These are phyloP conservation scores for Prorops nasuta DNA, from an alignment of 1,140 invertebrate species.

Conservation along the genomic window DNA sequence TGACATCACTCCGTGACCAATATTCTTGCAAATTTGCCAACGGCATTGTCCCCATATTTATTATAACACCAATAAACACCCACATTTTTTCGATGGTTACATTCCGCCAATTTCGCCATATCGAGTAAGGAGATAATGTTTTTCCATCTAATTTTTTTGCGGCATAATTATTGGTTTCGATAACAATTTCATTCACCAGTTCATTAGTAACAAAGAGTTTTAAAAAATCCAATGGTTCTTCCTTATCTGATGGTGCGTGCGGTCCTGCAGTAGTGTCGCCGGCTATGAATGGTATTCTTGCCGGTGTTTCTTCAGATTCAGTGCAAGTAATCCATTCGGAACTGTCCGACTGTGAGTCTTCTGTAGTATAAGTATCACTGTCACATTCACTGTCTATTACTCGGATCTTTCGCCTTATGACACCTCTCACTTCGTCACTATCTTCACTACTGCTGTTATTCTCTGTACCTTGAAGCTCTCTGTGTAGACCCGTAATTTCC, in stretches of 20 bases:
- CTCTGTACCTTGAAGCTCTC: slow-evolving; percentile 8
- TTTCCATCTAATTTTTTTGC: slow-evolving; percentile 4
- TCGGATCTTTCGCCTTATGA: slow-evolving; percentile 12
- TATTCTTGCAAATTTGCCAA: slow-evolving; percentile 13
- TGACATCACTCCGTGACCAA: slow-evolving; percentile 1
- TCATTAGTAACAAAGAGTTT: slow-evolving; percentile 16
- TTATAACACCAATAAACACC: slow-evolving; percentile 13
- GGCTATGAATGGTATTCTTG: slow-evolving; percentile 13
- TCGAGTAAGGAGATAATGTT: slow-evolving; percentile 8
- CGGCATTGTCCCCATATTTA: slow-evolving; percentile 2
- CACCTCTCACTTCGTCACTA: slow-evolving; percentile 8
- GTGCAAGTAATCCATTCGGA: slow-evolving; percentile 9
- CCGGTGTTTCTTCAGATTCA: slow-evolving; percentile 12
- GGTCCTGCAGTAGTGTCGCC: slow-evolving; percentile 13
- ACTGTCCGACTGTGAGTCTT: slow-evolving; percentile 10
- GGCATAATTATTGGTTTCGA: slow-evolving; percentile 14
- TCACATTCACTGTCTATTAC: slow-evolving; percentile 15
- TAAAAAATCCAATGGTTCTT: slow-evolving; percentile 19
- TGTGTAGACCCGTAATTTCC: slow-evolving; percentile 12
- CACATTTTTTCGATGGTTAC: slow-evolving; percentile 7
- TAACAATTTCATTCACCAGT: slow-evolving; percentile 10
- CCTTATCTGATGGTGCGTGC: not conserved
- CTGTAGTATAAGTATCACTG: slow-evolving; percentile 8
- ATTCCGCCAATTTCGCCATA: slow-evolving; percentile 9
- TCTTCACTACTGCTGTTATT: slow-evolving; percentile 12